These are phyloP conservation scores for Willisornis vidua DNA, from an alignment of 2,113 vertebrate species.

Conservation along the genomic window DNA sequence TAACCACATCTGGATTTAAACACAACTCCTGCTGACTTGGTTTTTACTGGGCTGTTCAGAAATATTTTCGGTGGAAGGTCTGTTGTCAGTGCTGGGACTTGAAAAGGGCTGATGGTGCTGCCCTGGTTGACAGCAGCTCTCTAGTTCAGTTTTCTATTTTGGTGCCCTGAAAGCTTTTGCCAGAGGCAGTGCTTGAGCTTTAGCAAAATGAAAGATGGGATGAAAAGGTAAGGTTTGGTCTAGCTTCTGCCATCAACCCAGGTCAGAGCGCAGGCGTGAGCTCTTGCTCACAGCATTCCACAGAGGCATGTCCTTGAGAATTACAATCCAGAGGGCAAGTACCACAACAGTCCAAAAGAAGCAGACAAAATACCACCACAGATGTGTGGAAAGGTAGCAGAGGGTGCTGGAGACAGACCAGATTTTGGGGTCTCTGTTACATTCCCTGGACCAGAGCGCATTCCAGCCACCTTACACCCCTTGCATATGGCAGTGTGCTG, in stretches of 20 bases:
- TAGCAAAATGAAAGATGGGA: neutral
- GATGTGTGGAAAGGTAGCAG: neutral
- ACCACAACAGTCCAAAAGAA: neutral
- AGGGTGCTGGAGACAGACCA: neutral
- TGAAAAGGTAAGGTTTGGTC: neutral
- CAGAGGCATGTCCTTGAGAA: neutral
- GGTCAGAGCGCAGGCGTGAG: neutral
- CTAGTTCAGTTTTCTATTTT: neutral
- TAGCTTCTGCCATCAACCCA: neutral
- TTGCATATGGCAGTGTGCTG: neutral
- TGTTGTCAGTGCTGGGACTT: neutral
- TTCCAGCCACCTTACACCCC: neutral
- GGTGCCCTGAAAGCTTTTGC: neutral
- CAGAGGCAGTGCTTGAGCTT: neutral
- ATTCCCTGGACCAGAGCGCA: rapidly evolving
- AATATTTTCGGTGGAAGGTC: neutral
- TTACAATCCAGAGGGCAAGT: neutral
- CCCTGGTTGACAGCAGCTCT: neutral
- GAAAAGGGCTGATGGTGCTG: neutral
- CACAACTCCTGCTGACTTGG: neutral
- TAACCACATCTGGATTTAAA: neutral
- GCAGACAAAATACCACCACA: neutral
- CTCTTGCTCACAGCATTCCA: neutral
- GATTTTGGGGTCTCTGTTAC: neutral
- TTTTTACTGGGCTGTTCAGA: neutral